Conservation (phyloP, 2,888 invertebrate species). For the Orthosia cruda region DNA sequence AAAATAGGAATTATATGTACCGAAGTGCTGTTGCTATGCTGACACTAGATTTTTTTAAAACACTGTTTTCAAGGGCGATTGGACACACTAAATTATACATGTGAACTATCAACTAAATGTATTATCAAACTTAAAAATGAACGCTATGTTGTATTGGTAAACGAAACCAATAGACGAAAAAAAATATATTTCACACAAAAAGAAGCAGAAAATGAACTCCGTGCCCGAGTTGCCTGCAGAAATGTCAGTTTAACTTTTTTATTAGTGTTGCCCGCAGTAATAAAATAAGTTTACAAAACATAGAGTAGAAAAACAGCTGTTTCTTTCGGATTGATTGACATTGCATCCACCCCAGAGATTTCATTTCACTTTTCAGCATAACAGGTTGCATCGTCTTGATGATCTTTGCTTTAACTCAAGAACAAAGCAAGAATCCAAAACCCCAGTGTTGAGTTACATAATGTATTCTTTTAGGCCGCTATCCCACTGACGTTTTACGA, state of each 20-base stretch:
- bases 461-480: no score
- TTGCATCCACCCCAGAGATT: background rate
- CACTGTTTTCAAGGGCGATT: constrained; percentile 90
- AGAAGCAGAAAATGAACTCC: constrained; percentile 79
- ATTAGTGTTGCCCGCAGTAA: constrained; percentile 47
- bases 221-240: constrained; percentile 73
- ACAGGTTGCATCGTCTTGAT: background rate
- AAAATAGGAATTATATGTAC: constrained; percentile 81
- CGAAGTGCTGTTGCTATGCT: constrained; percentile 90
- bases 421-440: no score
- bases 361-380: background rate
- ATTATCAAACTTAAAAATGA: constrained; percentile 65
- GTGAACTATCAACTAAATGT: constrained; percentile 66
- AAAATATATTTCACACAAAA: constrained; percentile 74
- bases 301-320: constrained; percentile 38
- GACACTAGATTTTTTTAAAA: constrained; percentile 87
- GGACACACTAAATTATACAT: constrained; percentile 75
- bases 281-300: constrained; percentile 2
- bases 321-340: constrained; percentile 19
- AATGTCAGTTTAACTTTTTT: constrained; percentile 76
- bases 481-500: no score
- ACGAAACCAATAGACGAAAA: constrained; percentile 72
- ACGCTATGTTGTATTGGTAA: constrained; percentile 63
- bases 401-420: background rate
- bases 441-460: no score